These are phyloP conservation scores for Habrosyne pyritoides DNA, from an alignment of 2,888 invertebrate genomes.

Conservation along the genomic window DNA sequence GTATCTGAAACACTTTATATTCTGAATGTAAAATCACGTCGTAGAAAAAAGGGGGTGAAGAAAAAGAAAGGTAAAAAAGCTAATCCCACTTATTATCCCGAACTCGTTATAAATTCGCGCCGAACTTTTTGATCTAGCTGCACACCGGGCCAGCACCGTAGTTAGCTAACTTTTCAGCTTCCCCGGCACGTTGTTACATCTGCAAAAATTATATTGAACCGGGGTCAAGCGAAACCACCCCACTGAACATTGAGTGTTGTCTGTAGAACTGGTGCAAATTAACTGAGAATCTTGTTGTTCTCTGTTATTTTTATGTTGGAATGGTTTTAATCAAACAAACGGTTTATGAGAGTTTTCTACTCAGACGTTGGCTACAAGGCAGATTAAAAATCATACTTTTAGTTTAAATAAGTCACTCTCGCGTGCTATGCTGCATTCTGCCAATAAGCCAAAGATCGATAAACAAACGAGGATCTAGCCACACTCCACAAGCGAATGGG, in stretches of 20 bases:
- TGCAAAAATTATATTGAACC: conserved; percentile 25
- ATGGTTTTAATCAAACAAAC: conserved; percentile 5
- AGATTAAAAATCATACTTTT: not conserved
- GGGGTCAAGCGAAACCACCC: conserved; percentile 20
- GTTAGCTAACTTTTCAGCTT: conserved; percentile 23
- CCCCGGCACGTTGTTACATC: conserved; percentile 14
- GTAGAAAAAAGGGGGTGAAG: conserved; percentile 17
- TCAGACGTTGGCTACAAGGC: not conserved
- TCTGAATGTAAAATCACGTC: conserved; percentile 16
- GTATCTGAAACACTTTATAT: conserved; percentile 29
- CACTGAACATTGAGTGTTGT: conserved; percentile 9
- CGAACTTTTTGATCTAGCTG: conserved; percentile 31
- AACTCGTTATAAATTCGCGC: conserved; percentile 35
- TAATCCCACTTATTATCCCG: conserved; percentile 34
- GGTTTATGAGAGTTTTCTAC: not conserved
- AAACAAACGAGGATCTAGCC: not conserved
- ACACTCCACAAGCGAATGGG: no score
- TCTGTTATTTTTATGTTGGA: not conserved
- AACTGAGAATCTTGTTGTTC: not conserved
- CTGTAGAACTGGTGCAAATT: conserved; percentile 18
- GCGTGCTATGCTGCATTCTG: not conserved
- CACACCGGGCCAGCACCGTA: conserved; percentile 8
- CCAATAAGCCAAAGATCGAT: not conserved
- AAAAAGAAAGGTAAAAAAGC: conserved; percentile 26
- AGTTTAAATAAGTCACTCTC: not conserved